phyloP scores from a whole-genome alignment of 2,113 vertebrate genomes.

The Leucosticte australis region DNA sequence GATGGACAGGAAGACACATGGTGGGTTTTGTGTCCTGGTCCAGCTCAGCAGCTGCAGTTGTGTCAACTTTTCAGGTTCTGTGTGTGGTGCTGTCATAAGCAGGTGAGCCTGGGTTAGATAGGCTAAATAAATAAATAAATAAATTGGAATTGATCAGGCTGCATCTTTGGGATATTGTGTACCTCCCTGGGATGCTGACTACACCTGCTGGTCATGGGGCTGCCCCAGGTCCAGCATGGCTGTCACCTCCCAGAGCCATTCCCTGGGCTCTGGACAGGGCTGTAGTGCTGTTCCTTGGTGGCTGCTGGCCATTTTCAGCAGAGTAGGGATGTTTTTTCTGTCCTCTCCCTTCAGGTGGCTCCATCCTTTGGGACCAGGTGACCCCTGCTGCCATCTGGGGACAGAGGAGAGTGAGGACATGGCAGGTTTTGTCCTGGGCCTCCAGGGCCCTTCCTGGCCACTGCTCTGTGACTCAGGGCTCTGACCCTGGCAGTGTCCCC shows the following conservation, averaged over 20 bases:
- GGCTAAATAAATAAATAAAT: neutral
- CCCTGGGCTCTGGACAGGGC: neutral
- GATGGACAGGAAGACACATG: neutral
- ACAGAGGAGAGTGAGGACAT: neutral
- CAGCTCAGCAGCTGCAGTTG: neutral
- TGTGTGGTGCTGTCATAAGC: neutral
- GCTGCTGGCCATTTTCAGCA: neutral
- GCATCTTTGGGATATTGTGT: neutral
- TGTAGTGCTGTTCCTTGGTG: neutral
- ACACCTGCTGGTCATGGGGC: accelerated
- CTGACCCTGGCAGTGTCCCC: neutral
- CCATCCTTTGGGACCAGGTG: neutral
- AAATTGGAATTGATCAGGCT: neutral
- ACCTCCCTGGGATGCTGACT: neutral
- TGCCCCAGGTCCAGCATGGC: neutral
- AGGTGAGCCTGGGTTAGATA: neutral
- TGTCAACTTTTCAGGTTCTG: neutral
- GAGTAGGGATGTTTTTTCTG: neutral
- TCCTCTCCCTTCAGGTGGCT: neutral
- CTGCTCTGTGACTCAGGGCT: neutral
- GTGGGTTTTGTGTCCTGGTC: neutral
- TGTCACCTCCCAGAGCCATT: neutral
- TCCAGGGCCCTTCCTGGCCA: accelerated
- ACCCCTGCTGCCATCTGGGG: neutral
- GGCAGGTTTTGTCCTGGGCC: neutral